A percentile compares a stretch with the other conserved stretches of the same genome.
Evolutionary conservation across 2,797 vertebrate genomes (phyloP).

Genomic region (Sebastes oblongus): DNA sequence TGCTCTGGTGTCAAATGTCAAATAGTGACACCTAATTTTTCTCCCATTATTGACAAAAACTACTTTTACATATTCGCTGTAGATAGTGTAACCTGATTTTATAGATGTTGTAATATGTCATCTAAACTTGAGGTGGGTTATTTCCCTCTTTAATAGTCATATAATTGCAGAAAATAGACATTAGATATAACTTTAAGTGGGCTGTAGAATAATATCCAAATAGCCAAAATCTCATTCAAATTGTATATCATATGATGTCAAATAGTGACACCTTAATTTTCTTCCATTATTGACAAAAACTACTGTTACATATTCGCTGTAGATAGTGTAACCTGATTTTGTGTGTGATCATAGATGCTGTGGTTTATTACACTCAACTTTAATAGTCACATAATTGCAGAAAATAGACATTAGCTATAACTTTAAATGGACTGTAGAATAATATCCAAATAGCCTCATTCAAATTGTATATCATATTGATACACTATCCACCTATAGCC

Average conservation of each 20-base stretch:
- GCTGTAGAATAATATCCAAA: no score
- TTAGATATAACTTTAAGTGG: neutral
- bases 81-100: neutral
- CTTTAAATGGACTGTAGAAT: neutral
- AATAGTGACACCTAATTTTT: neutral
- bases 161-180: neutral
- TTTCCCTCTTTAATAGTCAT: neutral
- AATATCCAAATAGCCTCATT: neutral
- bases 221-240: no score
- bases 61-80: no score
- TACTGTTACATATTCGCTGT: neutral
- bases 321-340: neutral
- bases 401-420: neutral
- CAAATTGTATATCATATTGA: neutral
- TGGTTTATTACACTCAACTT: neutral
- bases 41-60: neutral
- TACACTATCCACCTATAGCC: neutral
- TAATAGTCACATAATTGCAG: neutral
- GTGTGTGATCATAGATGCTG: neutral
- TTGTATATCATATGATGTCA: neutral
- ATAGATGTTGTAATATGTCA: neutral
- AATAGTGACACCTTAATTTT: neutral
- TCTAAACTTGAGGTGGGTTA: neutral
- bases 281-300: neutral
- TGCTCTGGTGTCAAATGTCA: constrained; percentile 40